phyloP scores from a whole-genome alignment of 2,888 invertebrate species.

The Tinea pellionella region DNA sequence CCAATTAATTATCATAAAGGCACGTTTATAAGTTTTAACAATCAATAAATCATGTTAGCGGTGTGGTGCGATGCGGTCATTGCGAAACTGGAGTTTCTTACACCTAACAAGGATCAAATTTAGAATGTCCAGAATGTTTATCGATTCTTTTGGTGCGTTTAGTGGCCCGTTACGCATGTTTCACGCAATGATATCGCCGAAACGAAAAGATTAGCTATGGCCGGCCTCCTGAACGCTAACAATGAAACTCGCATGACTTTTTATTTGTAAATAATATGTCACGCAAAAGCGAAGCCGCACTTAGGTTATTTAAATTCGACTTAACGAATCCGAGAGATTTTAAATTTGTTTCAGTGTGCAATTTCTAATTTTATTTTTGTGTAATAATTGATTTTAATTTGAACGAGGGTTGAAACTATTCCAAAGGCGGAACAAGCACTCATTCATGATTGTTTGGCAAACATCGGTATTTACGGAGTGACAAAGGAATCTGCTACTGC shows the following conservation, averaged over 20 bases:
- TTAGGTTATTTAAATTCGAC: not conserved
- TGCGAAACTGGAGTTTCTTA: not conserved
- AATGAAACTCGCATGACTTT: conserved; percentile 40
- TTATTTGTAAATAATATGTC: conserved; percentile 59
- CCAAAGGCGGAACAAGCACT: not conserved
- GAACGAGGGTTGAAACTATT: not conserved
- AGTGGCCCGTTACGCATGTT: conserved; percentile 22
- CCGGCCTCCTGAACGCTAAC: conserved; percentile 25
- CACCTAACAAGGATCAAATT: conserved; percentile 13
- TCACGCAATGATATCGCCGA: conserved; percentile 40
- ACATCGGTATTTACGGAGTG: not conserved
- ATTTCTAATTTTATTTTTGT: not conserved
- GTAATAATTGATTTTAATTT: not conserved
- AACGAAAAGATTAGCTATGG: conserved; percentile 32
- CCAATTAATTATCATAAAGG: conserved; percentile 9
- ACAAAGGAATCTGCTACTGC: conserved; percentile 17
- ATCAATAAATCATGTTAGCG: conserved; percentile 2
- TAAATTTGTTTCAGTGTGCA: not conserved
- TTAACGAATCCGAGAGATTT: not conserved
- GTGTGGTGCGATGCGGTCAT: not conserved
- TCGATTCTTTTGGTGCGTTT: not conserved
- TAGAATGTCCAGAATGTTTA: conserved; percentile 13
- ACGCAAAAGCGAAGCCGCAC: conserved; percentile 22
- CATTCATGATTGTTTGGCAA: conserved; percentile 7
- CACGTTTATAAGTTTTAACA: conserved; percentile 1